Percentiles rank a stretch among this genome's conserved stretches.
Evolutionary conservation across 2,888 invertebrate species (phyloP).

Genomic region (Agonopterix heracliana): DNA sequence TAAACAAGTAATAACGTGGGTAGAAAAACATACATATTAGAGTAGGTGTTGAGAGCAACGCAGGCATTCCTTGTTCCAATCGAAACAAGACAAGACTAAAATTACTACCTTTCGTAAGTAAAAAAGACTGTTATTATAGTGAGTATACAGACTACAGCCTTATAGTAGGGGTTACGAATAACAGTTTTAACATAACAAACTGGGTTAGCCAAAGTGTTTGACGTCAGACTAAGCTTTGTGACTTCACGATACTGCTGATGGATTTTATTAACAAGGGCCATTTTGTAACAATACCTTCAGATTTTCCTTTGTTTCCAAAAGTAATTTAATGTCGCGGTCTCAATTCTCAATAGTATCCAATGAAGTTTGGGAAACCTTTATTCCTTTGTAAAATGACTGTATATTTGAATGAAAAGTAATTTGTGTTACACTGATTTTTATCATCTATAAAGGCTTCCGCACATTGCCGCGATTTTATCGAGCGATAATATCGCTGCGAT

Average conservation of each 20-base stretch:
- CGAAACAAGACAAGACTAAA: constrained; percentile 1
- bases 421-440: not conserved
- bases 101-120: not conserved
- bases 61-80: not conserved
- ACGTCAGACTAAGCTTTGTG: constrained; percentile 31
- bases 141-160: not conserved
- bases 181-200: constrained; percentile 42
- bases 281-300: not conserved
- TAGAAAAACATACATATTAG: constrained; percentile 1
- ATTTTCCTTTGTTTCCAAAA: no score
- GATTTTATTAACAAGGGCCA: constrained; percentile 7
- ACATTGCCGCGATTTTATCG: no score
- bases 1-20: not conserved
- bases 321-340: no score
- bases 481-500: no score
- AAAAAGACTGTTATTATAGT: not conserved
- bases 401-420: not conserved
- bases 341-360: no score
- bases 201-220: constrained; percentile 45
- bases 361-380: no score
- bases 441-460: no score
- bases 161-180: constrained; percentile 33
- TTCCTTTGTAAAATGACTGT: not conserved
- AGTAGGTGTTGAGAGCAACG: not conserved
- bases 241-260: constrained; percentile 24